Evolutionary conservation across 2,113 vertebrate genomes (phyloP).

Genomic region (Orientallactaga bullata): DNA sequence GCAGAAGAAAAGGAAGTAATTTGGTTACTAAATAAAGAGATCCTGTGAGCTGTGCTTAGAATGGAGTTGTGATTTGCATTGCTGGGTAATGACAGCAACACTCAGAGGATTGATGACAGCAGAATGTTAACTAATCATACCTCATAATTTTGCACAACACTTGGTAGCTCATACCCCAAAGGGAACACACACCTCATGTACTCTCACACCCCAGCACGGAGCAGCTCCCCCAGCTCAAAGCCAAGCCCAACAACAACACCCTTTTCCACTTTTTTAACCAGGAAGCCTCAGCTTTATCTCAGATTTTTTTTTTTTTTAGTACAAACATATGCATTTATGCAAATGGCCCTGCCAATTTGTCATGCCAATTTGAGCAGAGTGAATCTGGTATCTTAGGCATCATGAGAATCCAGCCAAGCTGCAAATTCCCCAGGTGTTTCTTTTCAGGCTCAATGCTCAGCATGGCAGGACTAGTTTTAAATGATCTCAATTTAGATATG

Average conservation of each 20-base stretch:
- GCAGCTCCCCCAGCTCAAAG: background rate
- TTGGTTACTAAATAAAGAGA: conserved; percentile 55
- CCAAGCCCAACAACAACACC: background rate
- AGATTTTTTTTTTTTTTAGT: conserved; percentile 35
- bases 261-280: background rate
- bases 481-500: conserved; percentile 67
- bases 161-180: background rate
- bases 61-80: background rate
- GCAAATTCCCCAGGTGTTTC: conserved; percentile 34
- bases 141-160: background rate
- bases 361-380: conserved; percentile 11
- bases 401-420: conserved; percentile 27
- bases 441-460: conserved; percentile 62
- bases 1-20: conserved; percentile 57
- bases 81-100: background rate
- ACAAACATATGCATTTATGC: conserved; percentile 37
- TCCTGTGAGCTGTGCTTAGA: conserved; percentile 21
- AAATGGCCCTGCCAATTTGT: conserved; percentile 36
- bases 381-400: conserved; percentile 48
- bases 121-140: conserved; percentile 20
- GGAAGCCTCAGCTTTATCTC: background rate
- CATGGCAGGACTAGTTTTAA: conserved; percentile 52
- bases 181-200: background rate
- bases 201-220: background rate
- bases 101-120: background rate